Percentiles rank a stretch among this genome's conserved stretches.
Evolutionary conservation across 2,888 invertebrate genomes (phyloP).

Genomic region (Camptogramma bilineatum): DNA sequence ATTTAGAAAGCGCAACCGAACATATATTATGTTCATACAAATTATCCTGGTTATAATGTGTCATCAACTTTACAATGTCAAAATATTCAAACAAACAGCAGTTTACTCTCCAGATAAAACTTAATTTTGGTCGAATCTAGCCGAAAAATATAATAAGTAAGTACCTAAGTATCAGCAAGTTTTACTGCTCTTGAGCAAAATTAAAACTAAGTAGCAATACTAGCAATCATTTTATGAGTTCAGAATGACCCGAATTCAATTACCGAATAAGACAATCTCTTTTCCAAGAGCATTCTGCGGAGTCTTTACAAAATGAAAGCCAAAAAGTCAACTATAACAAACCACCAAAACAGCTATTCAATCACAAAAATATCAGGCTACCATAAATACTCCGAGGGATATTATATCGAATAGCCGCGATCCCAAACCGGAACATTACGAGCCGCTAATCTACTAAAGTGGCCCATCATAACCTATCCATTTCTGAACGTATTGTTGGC

Average conservation of each 20-base stretch:
- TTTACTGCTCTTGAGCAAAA: no score
- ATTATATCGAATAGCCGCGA: slow-evolving; percentile 52
- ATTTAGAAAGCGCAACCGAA: no score
- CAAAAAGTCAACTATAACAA: slow-evolving; percentile 23
- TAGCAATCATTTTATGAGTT: no score
- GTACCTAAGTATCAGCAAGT: background rate
- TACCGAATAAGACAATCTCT: background rate
- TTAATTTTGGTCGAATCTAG: no score
- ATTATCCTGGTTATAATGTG: no score
- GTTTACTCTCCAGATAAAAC: no score
- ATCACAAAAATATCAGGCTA: slow-evolving; percentile 59
- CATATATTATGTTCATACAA: no score
- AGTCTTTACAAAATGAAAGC: slow-evolving; percentile 7
- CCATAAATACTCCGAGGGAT: slow-evolving; percentile 48
- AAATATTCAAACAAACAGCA: no score
- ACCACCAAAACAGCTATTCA: slow-evolving; percentile 54
- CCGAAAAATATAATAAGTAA: no score
- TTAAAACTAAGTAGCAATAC: no score
- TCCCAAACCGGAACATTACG: slow-evolving; percentile 62
- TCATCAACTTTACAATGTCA: no score
- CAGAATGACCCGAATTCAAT: no score
- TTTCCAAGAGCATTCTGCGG: background rate
- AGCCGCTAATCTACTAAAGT: slow-evolving; percentile 71
- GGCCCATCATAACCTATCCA: slow-evolving; percentile 54
- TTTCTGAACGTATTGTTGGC: slow-evolving; percentile 56